Base-by-base conservation (phyloP, 35 echinoderm and acorn worm species). In the Chiridota heheva region DNA sequence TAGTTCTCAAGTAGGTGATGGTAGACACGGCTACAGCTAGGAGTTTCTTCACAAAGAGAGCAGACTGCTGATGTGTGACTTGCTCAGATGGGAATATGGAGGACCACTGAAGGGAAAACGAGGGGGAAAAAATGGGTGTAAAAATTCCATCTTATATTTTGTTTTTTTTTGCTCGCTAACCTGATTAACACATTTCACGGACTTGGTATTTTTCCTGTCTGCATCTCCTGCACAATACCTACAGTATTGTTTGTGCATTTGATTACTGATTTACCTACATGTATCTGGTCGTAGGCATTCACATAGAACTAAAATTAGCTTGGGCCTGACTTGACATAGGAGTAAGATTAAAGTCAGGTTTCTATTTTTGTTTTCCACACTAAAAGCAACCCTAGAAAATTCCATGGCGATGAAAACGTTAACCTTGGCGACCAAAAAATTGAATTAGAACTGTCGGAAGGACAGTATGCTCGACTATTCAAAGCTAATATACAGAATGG, bases 11-110 rank as follows among this genome's bases (percentile, higher is more conserved):
- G 80, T 97, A 97, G 8, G 89, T 97, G 35, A 97, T 84, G 31
- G 85, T 97, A 13, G 93, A 97, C 8, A 97, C 88, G 7, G 88
- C 93, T 4, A 97, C 93, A 72, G 93, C 93, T 18, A 97, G 36
- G 16, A 97, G 88, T 37, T 97, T 97, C 63, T 97, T 97, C 22
- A 97, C 88, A 84, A 97, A 97, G 25, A 97, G 37, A 24, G 88
- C 88, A 13, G 93, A 97, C 63, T 97, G 93, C 40, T 85, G 85
- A 36, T 91, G 77, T 40, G 84, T 84, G 0, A 97, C 44, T 56
- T 97, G 93, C 53, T 97, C 84, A 51, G 83, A 80, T 36, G 93
- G 93, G 58, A 97, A 97, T 32, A 97, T 97, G 29, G 76, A 77
- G 20, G 88, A 91, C 93, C 93, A 97, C 93, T 97, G 49, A 25